Percentiles rank a stretch among this genome's conserved stretches.
phyloP scores from a whole-genome alignment of 2,888 invertebrate species.

The Pardosa pseudoannulata region DNA sequence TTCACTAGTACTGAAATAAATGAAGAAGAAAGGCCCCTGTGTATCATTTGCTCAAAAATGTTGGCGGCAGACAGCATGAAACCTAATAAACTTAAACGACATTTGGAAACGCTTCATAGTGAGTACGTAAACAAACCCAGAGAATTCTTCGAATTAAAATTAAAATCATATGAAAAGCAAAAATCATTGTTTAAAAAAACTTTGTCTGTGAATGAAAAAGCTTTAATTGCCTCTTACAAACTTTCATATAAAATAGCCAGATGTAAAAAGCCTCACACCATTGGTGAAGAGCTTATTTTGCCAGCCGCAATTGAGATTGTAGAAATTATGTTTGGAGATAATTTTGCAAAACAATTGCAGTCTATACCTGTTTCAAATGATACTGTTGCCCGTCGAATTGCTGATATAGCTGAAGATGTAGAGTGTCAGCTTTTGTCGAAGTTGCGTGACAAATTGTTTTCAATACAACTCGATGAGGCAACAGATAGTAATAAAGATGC shows the following conservation, averaged over 20 bases:
- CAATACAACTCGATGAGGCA: slow-evolving; percentile 17
- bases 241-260: slow-evolving; percentile 56
- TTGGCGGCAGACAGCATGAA: slow-evolving; percentile 21
- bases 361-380: slow-evolving; percentile 35
- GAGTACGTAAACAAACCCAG: background rate
- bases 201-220: slow-evolving; percentile 37
- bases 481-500: slow-evolving; percentile 33
- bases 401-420: slow-evolving; percentile 45
- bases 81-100: slow-evolving; percentile 3
- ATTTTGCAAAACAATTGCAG: slow-evolving; percentile 21
- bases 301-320: slow-evolving; percentile 21
- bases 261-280: slow-evolving; percentile 54
- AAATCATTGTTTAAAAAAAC: slow-evolving; percentile 3
- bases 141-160: background rate
- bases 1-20: slow-evolving; percentile 24
- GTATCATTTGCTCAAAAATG: slow-evolving; percentile 12
- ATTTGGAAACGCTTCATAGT: slow-evolving; percentile 24
- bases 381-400: slow-evolving; percentile 40
- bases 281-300: slow-evolving; percentile 45
- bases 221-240: slow-evolving; percentile 42
- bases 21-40: slow-evolving; percentile 28
- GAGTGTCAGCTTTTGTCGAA: slow-evolving; percentile 31
- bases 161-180: background rate
- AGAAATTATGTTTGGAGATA: slow-evolving; percentile 27
- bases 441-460: slow-evolving; percentile 6